These are phyloP conservation scores for Sarcoramphus papa DNA, from an alignment of 2,797 vertebrate genomes.

Conservation along the genomic window DNA sequence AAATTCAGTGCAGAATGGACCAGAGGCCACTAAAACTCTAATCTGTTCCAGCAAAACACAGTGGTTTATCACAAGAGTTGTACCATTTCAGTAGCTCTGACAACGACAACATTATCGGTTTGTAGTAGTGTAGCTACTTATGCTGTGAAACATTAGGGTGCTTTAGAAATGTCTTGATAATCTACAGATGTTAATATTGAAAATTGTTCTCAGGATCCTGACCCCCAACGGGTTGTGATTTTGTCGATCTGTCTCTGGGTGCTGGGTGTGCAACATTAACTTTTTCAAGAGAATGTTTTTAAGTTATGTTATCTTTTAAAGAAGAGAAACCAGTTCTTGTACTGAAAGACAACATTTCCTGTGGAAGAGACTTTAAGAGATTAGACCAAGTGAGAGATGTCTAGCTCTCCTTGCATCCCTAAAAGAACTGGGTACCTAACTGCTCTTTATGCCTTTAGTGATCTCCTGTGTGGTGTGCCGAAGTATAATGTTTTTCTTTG, in stretches of 20 bases:
- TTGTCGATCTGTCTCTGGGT: not conserved
- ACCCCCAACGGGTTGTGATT: not conserved
- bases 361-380: not conserved
- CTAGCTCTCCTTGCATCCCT: not conserved
- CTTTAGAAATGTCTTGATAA: not conserved
- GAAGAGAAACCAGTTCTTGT: not conserved
- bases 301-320: not conserved
- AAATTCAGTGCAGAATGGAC: not conserved
- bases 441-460: not conserved
- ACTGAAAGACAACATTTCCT: not conserved
- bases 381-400: not conserved
- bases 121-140: not conserved
- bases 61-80: not conserved
- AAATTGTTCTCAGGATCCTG: not conserved
- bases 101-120: fast-evolving
- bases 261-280: not conserved
- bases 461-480: not conserved
- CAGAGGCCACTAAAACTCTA: not conserved
- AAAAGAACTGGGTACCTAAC: not conserved
- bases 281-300: not conserved
- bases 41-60: not conserved
- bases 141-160: not conserved
- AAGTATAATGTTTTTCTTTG: not conserved
- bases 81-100: not conserved
- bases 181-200: not conserved